A percentile compares a stretch with the other conserved stretches of the same genome.
Conservation (phyloP, 2,797 vertebrate species). For the Hybognathus amarus region DNA sequence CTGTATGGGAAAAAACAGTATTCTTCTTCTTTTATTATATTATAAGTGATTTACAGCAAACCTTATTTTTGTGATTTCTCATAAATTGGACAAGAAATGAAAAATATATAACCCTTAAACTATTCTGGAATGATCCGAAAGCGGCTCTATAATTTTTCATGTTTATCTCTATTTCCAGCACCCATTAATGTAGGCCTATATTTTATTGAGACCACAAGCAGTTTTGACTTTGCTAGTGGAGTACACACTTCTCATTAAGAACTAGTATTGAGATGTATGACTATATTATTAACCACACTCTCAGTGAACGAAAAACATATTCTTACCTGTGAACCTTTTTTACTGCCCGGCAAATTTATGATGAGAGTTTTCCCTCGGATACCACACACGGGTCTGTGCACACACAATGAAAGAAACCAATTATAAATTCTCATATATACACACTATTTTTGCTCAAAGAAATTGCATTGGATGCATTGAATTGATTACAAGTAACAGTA, state of each 20-base stretch:
- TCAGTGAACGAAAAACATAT: not conserved
- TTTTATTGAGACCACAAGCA: slow-evolving; percentile 67
- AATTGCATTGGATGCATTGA: not conserved
- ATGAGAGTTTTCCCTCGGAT: slow-evolving; percentile 98
- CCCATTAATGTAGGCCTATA: slow-evolving; percentile 55
- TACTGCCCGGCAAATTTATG: slow-evolving; percentile 98
- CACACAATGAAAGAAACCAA: slow-evolving; percentile 3
- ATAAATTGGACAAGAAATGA: not conserved
- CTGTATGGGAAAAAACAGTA: too few relatives aligned
- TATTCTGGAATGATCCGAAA: slow-evolving; percentile 58
- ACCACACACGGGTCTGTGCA: slow-evolving; percentile 93
- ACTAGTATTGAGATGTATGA: not conserved
- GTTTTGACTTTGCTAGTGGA: not conserved
- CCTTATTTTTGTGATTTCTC: too few relatives aligned
- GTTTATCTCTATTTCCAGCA: slow-evolving; percentile 73
- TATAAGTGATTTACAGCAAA: not conserved
- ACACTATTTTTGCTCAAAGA: not conserved
- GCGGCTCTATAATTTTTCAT: slow-evolving; percentile 75
- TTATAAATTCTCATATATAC: not conserved
- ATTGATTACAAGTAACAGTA: not conserved
- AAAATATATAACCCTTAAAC: slow-evolving; percentile 5
- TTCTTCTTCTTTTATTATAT: too few relatives aligned
- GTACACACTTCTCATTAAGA: not conserved
- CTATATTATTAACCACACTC: not conserved
- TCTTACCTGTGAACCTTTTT: slow-evolving; percentile 99